phyloP scores from a whole-genome alignment of 1,140 invertebrate genomes.

The Drosophila ambigua region DNA sequence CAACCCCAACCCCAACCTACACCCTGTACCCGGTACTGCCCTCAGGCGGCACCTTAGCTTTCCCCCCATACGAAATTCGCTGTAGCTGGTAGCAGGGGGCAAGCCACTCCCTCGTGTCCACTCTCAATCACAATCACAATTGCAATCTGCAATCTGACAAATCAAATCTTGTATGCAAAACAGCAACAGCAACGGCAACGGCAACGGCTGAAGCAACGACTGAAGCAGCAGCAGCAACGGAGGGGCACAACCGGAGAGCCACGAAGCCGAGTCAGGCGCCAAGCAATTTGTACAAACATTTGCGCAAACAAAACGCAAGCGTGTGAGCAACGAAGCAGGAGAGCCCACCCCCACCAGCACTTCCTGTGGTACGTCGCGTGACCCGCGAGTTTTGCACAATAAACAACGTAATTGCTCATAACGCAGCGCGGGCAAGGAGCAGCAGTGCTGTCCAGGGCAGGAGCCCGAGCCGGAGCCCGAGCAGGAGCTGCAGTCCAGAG shows the following conservation, averaged over 20 bases:
- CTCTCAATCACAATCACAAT: slow-evolving; percentile 35
- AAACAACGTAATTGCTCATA: slow-evolving; percentile 71
- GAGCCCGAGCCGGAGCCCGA: too few relatives aligned
- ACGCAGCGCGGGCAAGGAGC: slow-evolving; percentile 22
- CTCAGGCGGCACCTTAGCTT: too few relatives aligned
- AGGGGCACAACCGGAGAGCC: neutral
- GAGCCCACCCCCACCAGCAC: too few relatives aligned
- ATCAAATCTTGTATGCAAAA: slow-evolving; percentile 73
- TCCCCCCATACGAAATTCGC: slow-evolving; percentile 17
- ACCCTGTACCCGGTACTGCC: neutral
- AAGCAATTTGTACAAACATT: slow-evolving; percentile 75
- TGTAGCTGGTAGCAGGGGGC: slow-evolving; percentile 2
- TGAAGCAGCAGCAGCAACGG: slow-evolving; percentile 8
- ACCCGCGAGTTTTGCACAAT: slow-evolving; percentile 69
- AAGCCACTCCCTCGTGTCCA: slow-evolving; percentile 34
- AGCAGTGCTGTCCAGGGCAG: too few relatives aligned
- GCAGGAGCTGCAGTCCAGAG: too few relatives aligned
- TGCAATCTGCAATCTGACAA: slow-evolving; percentile 62
- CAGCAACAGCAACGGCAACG: neutral
- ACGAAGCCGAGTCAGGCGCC: slow-evolving; percentile 45
- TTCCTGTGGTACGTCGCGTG: slow-evolving; percentile 43
- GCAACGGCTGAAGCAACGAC: too few relatives aligned
- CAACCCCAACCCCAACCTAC: neutral
- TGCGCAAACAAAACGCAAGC: slow-evolving; percentile 59
- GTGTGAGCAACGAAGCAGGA: neutral